Evolutionary conservation across 2,797 vertebrate species (phyloP).

Genomic region (Pangasius larnaudii): DNA sequence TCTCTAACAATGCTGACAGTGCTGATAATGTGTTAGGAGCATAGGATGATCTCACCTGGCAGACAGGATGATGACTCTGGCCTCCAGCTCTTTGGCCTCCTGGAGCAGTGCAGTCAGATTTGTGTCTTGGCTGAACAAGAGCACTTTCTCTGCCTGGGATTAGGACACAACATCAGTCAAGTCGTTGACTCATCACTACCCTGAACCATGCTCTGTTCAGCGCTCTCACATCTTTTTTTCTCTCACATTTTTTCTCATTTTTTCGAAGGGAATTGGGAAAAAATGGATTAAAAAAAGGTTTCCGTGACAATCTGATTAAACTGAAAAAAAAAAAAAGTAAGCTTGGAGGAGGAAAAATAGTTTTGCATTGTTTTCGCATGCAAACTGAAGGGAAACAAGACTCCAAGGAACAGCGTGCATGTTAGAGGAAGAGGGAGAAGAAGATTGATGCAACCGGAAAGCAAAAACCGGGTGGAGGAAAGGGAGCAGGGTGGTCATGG

Average conservation of each 20-base stretch:
- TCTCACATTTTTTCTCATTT: slow-evolving; percentile 29
- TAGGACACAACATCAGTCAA: slow-evolving; percentile 64
- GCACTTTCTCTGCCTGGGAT: slow-evolving; percentile 89
- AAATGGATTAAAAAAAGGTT: slow-evolving; percentile 65
- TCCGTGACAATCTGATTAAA: slow-evolving; percentile 71
- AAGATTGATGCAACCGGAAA: slow-evolving; percentile 89
- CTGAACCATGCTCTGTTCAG: slow-evolving; percentile 83
- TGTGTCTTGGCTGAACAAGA: slow-evolving; percentile 89
- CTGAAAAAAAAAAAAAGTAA: slow-evolving; percentile 70
- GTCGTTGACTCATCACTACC: slow-evolving; percentile 57
- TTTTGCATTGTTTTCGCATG: slow-evolving; percentile 89
- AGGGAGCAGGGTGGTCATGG: slow-evolving; percentile 58
- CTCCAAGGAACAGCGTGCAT: slow-evolving; percentile 94
- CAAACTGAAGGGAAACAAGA: slow-evolving; percentile 93
- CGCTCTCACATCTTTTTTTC: slow-evolving; percentile 46
- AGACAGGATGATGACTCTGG: slow-evolving; percentile 87
- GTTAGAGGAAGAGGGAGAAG: slow-evolving; percentile 83
- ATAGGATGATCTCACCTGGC: slow-evolving; percentile 75
- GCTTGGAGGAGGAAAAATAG: slow-evolving; percentile 67
- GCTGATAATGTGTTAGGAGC: not conserved
- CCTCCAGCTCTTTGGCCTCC: slow-evolving; percentile 87
- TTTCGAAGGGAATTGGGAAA: slow-evolving; percentile 51
- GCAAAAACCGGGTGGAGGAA: slow-evolving; percentile 70
- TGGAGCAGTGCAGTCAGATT: slow-evolving; percentile 86
- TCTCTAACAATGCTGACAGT: not conserved